These are phyloP conservation scores for Napeogenes inachia DNA, from an alignment of 2,888 invertebrate species.

Conservation along the genomic window DNA sequence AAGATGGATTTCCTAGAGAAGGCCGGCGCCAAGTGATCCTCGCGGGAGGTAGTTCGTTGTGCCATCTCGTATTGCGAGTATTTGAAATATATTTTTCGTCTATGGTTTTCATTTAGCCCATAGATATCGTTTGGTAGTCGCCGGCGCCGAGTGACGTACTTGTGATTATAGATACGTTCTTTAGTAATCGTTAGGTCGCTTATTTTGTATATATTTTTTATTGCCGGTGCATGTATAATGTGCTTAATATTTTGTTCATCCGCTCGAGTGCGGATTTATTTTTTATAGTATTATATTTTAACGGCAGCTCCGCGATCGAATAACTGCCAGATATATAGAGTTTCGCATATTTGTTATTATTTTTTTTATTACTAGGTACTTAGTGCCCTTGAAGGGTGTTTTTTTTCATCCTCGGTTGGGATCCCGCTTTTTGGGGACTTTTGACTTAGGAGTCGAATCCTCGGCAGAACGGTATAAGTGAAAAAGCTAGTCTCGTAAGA, in stretches of 20 bases:
- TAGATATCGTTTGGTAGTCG: no score
- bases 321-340: constrained; percentile 44
- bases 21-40: constrained; percentile 60
- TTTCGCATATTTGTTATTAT: constrained; percentile 38
- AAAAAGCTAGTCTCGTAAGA: constrained; percentile 36
- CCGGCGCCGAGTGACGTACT: no score
- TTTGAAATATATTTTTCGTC: background rate
- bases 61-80: background rate
- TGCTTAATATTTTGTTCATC: constrained; percentile 43
- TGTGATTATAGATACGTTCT: constrained; percentile 59
- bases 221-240: constrained; percentile 41
- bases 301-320: constrained; percentile 41
- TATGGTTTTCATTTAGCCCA: no score
- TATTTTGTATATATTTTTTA: constrained; percentile 58
- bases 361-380: constrained; percentile 44
- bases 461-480: constrained; percentile 33
- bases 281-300: constrained; percentile 44
- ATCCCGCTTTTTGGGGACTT: constrained; percentile 31
- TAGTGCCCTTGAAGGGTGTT: constrained; percentile 35
- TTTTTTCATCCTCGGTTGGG: constrained; percentile 33
- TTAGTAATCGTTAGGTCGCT: constrained; percentile 62
- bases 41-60: background rate
- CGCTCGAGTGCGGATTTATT: constrained; percentile 36
- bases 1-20: constrained; percentile 76
- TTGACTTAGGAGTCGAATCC: constrained; percentile 25